Evolutionary conservation across 1,140 invertebrate species (phyloP).

Genomic region (Drosophila tristis): DNA sequence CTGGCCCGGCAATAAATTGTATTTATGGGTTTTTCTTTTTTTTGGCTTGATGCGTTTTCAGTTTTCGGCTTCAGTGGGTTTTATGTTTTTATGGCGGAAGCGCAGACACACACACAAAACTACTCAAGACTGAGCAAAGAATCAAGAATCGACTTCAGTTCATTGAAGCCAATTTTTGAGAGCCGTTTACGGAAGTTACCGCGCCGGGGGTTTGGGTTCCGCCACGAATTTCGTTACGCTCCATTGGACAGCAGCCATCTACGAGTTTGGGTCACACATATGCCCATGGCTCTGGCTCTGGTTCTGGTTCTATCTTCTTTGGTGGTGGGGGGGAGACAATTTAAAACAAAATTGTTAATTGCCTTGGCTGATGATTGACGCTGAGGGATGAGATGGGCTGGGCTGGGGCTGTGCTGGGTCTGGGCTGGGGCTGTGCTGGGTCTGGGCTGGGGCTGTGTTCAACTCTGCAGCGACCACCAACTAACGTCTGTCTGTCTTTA

Average conservation of each 20-base stretch:
- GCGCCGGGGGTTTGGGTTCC: slow-evolving; percentile 40
- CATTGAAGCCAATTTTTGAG: slow-evolving; percentile 55
- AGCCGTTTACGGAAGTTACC: slow-evolving; percentile 70
- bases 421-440: slow-evolving; percentile 7
- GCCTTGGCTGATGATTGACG: slow-evolving; percentile 48
- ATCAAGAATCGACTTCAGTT: slow-evolving; percentile 53
- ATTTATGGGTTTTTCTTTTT: slow-evolving; percentile 40
- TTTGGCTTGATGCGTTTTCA: slow-evolving; percentile 46
- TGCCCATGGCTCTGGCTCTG: slow-evolving; percentile 3
- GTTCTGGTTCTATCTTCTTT: too few relatives aligned
- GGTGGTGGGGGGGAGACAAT: neutral
- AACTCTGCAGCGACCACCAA: slow-evolving; percentile 18
- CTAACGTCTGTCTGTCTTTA: slow-evolving; percentile 40
- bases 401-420: too few relatives aligned
- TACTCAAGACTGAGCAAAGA: slow-evolving; percentile 18
- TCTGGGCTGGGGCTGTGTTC: neutral
- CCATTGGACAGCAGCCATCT: slow-evolving; percentile 36
- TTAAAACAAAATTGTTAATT: slow-evolving; percentile 72
- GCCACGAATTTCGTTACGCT: slow-evolving; percentile 55
- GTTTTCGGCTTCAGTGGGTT: slow-evolving; percentile 77
- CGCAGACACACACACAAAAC: slow-evolving; percentile 14
- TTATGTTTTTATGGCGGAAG: slow-evolving; percentile 79
- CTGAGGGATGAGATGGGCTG: slow-evolving; percentile 11
- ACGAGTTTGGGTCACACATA: slow-evolving; percentile 3
- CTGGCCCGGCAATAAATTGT: slow-evolving; percentile 37